phyloP scores from a whole-genome alignment of 2,888 invertebrate genomes.

The Diaprepes abbreviatus region DNA sequence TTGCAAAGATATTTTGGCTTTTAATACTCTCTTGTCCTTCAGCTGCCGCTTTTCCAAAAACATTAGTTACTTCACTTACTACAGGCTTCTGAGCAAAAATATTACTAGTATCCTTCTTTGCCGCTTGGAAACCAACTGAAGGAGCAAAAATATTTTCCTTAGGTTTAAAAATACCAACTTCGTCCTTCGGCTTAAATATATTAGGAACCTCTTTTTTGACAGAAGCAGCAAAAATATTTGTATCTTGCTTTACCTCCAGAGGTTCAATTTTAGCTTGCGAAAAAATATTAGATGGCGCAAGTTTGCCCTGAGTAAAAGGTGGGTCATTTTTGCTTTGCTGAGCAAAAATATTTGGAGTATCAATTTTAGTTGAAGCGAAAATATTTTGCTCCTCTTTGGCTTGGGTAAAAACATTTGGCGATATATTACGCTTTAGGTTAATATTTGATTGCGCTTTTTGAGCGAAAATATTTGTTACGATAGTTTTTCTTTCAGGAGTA shows the following conservation, averaged over 20 bases:
- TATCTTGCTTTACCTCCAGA: neutral
- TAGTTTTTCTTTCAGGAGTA: conserved; percentile 41
- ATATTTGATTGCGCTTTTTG: conserved; percentile 17
- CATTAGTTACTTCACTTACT: neutral
- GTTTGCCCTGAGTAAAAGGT: conserved; percentile 22
- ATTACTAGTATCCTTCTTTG: conserved; percentile 14
- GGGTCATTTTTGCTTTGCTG: neutral
- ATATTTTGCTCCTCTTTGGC: conserved; percentile 25
- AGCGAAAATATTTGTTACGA: conserved; percentile 40
- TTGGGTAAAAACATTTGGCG: conserved; percentile 28
- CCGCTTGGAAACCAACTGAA: neutral
- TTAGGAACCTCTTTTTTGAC: neutral
- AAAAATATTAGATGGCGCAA: conserved; percentile 33
- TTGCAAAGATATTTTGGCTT: conserved; percentile 20
- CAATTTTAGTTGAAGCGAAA: conserved; percentile 6
- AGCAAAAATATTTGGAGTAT: conserved; percentile 4
- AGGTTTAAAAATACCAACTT: conserved; percentile 2
- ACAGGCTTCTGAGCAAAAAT: conserved; percentile 32
- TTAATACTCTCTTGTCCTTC: neutral
- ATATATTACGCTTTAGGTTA: neutral
- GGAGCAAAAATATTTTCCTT: conserved; percentile 37
- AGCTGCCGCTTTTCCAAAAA: neutral
- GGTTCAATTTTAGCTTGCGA: conserved; percentile 14
- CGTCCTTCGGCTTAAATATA: conserved; percentile 30
- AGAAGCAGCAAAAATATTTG: conserved; percentile 24